Evolutionary conservation across 2,113 vertebrate species (phyloP), one percentile per base, ranked within the genome.

Genomic region (Galbula dea): DNA sequence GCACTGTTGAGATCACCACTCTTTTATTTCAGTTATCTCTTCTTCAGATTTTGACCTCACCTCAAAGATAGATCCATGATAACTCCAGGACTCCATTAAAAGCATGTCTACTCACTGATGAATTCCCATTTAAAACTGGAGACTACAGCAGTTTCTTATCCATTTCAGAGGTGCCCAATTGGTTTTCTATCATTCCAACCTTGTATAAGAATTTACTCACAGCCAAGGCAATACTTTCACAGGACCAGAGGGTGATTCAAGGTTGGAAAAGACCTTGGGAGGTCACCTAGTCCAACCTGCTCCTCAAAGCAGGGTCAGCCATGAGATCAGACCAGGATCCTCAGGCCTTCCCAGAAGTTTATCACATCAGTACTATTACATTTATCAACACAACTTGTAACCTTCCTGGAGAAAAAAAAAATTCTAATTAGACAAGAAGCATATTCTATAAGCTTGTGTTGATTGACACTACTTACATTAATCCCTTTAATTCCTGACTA

Each of bases 401-500:
- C 94, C 68, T 74, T 69, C 12, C 20, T 18, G 4, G 82, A 82
- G 45, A 49, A 45, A 65, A 84, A 39, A 74, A 62, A 77, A 54
- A 54, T 63, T 10, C 75, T 89, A 93, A 95, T 94, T 95, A 96
- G 91, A 69, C 78, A 89, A 89, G 59, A 69, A 21, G 46, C 46
- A 22, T 83, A 74, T 45, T 89, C 72, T 80, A 30, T 91, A 93
- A 96, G 59, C 55, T 51, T 1, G 0, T 55, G 89, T 63, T 95
- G 96, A 89, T 37, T 95, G 95, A 96, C 92, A 89, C 51, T 80
- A 80, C 88, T 93, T 95, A 74, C 55, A 77, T 94, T 90, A 96
- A 96, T 96, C 92, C 88, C 80, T 80, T 80, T 96, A 94, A 96
- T 95, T 88, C 95, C 90, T 96, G 55, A 83, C 90, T 96, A 95